Evolutionary conservation across 23 tunicate genomes (phyloP).

Genomic region (Ciona savignyi): DNA sequence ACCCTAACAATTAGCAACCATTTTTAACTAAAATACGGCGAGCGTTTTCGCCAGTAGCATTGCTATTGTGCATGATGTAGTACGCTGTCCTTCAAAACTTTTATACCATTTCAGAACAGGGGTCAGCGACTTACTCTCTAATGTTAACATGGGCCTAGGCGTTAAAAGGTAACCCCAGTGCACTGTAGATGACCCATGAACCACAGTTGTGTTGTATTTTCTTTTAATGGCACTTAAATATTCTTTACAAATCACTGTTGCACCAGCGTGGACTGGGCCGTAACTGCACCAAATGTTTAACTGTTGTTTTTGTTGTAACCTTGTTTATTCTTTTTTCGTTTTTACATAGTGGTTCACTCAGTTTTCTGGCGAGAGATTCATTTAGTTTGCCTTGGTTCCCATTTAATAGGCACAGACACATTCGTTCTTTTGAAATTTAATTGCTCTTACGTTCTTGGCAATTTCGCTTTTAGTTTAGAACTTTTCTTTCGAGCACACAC

Average conservation of each 20-base stretch:
- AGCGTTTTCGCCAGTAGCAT: no score
- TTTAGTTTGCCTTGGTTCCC: neutral
- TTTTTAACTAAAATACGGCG: no score
- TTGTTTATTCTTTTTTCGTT: neutral
- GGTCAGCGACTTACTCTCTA: constrained; percentile 58
- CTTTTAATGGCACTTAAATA: neutral
- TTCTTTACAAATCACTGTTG: neutral
- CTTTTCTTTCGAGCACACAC: neutral
- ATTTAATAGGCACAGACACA: neutral
- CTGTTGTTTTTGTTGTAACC: neutral
- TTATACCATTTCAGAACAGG: constrained; percentile 32
- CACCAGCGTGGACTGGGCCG: neutral
- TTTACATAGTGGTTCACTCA: neutral
- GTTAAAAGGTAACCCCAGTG: constrained; percentile 50
- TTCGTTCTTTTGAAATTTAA: neutral
- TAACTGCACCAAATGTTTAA: neutral
- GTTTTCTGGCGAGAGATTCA: neutral
- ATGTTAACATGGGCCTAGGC: constrained; percentile 62
- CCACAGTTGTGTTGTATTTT: neutral
- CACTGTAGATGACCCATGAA: neutral
- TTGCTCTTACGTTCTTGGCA: neutral
- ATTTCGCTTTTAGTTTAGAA: no score
- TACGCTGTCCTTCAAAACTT: no score
- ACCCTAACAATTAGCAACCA: no score
- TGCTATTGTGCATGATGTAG: no score